Evolutionary conservation across 2,888 invertebrate genomes (phyloP).

Genomic region (Chaetogeoica ovagalla): DNA sequence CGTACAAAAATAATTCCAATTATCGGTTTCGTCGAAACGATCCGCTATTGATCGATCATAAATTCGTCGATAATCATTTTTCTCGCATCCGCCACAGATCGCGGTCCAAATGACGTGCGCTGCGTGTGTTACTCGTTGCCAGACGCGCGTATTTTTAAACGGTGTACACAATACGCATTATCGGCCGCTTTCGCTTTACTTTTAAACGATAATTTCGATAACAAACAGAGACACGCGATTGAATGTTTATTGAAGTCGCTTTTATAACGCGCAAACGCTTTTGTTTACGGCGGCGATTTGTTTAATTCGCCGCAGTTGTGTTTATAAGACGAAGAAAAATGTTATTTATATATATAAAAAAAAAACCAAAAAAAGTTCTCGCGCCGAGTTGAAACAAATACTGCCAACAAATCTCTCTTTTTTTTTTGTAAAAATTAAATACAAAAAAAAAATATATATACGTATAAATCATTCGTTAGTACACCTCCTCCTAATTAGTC

Average conservation of each 20-base stretch:
- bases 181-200: constrained; percentile 32
- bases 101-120: too few relatives aligned
- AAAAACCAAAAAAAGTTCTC: neutral
- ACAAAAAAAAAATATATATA: too few relatives aligned
- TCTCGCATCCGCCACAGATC: too few relatives aligned
- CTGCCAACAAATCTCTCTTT: neutral
- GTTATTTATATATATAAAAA: neutral
- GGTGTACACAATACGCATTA: neutral
- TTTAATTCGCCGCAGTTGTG: neutral
- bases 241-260: constrained; percentile 16
- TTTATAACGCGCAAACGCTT: neutral
- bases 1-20: constrained; percentile 1
- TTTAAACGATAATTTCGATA: constrained; percentile 20
- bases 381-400: neutral
- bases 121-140: constrained; percentile 12
- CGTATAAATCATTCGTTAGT: too few relatives aligned
- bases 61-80: too few relatives aligned
- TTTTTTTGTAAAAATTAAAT: too few relatives aligned
- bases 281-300: neutral
- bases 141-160: constrained; percentile 27
- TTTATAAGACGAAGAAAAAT: neutral
- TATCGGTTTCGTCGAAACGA: constrained; percentile 16
- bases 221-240: constrained; percentile 31
- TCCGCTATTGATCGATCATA: neutral
- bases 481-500: too few relatives aligned